phyloP scores from a whole-genome alignment of 2,888 invertebrate genomes.

The Diarsia dahlii region DNA sequence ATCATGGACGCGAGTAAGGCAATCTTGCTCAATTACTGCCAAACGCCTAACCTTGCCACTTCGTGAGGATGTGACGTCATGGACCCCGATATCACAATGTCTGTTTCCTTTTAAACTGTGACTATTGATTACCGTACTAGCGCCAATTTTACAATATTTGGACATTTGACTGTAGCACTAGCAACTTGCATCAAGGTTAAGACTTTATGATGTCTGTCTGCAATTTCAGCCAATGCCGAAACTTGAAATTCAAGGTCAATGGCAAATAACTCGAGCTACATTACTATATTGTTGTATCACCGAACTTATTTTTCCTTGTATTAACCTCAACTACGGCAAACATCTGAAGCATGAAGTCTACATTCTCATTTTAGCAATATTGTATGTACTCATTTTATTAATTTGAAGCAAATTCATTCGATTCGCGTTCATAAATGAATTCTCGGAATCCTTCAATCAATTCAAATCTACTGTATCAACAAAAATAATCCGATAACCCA shows the following conservation, averaged over 20 bases:
- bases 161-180: slow-evolving; percentile 23
- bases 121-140: slow-evolving; percentile 53
- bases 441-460: slow-evolving; percentile 41
- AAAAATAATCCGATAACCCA: slow-evolving; percentile 85
- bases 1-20: slow-evolving; percentile 79
- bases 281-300: slow-evolving; percentile 19
- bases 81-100: slow-evolving; percentile 66
- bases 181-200: slow-evolving; percentile 29
- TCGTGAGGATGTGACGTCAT: slow-evolving; percentile 78
- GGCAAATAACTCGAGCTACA: slow-evolving; percentile 16
- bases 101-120: slow-evolving; percentile 69
- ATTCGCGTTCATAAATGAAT: slow-evolving; percentile 6
- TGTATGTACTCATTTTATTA: background rate
- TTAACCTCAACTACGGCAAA: background rate
- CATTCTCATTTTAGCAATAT: background rate
- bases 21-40: slow-evolving; percentile 84
- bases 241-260: slow-evolving; percentile 40
- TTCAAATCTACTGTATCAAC: slow-evolving; percentile 65
- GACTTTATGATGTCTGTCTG: slow-evolving; percentile 22
- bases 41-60: slow-evolving; percentile 76
- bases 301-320: slow-evolving; percentile 20
- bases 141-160: slow-evolving; percentile 41
- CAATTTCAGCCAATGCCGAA: slow-evolving; percentile 25
- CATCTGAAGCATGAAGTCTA: background rate
- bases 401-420: too few relatives aligned